Evolutionary conservation across 2,113 vertebrate genomes (phyloP).

Genomic region (Fukomys damarensis): DNA sequence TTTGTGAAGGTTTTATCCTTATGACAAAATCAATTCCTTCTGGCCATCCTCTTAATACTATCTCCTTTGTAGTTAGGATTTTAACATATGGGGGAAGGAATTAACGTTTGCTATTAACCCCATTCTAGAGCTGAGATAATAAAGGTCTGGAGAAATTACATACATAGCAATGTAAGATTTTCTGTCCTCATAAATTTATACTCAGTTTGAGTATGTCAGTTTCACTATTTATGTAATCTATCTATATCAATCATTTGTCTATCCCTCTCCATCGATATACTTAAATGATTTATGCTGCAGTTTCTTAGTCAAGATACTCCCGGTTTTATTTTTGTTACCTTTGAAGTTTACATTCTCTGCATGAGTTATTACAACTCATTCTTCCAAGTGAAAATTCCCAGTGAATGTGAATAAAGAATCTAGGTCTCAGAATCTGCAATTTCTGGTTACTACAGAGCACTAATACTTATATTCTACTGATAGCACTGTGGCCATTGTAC

Average conservation of each 20-base stretch:
- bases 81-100: not conserved
- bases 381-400: not conserved
- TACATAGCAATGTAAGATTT: not conserved
- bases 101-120: not conserved
- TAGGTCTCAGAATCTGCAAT: not conserved
- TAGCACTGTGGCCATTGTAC: not conserved
- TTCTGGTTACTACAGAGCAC: not conserved
- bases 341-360: not conserved
- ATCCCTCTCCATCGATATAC: not conserved
- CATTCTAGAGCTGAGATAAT: not conserved
- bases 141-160: not conserved
- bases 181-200: not conserved
- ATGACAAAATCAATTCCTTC: not conserved
- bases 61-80: not conserved
- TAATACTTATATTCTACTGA: not conserved
- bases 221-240: not conserved
- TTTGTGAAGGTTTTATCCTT: not conserved
- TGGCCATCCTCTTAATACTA: not conserved
- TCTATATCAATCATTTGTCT: not conserved
- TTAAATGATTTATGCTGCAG: not conserved
- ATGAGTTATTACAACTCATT: not conserved
- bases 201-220: not conserved
- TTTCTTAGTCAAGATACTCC: not conserved
- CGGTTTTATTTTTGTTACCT: not conserved
- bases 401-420: not conserved